phyloP scores from a whole-genome alignment of 2,888 invertebrate genomes.

The Perizoma affinitatum region DNA sequence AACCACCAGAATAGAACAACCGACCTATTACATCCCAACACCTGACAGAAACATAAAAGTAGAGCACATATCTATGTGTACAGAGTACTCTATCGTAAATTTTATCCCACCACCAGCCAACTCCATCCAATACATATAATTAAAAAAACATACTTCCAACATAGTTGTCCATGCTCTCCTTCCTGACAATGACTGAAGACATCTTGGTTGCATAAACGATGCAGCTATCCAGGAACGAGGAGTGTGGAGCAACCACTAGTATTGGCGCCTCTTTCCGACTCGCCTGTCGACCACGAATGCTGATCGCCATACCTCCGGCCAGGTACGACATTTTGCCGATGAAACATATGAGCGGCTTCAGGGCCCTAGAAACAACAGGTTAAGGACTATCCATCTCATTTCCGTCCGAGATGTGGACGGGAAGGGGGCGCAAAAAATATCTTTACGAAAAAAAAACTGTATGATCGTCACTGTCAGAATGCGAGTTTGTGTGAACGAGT shows the following conservation, averaged over 20 bases:
- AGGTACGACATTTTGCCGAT: constrained; percentile 89
- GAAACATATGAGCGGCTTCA: constrained; percentile 87
- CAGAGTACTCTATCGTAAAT: not conserved
- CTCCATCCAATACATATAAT: constrained; percentile 27
- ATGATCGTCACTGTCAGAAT: too few relatives aligned
- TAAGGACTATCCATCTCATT: too few relatives aligned
- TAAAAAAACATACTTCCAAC: constrained; percentile 91
- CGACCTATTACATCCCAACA: too few relatives aligned
- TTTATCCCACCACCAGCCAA: constrained; percentile 50
- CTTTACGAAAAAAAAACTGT: too few relatives aligned
- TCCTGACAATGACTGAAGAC: constrained; percentile 92
- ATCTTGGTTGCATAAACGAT: constrained; percentile 92
- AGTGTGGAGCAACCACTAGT: constrained; percentile 94
- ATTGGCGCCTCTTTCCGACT: constrained; percentile 92
- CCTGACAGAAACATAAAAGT: too few relatives aligned
- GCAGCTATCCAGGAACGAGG: constrained; percentile 94
- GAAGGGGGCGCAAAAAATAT: too few relatives aligned
- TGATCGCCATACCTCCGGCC: constrained; percentile 91
- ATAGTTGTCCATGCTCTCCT: constrained; percentile 92
- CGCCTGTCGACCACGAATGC: constrained; percentile 90
- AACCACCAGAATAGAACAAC: too few relatives aligned
- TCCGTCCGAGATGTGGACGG: too few relatives aligned
- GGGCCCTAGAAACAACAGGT: constrained; percentile 66
- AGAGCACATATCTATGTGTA: not conserved
- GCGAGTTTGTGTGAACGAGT: too few relatives aligned